Evolutionary conservation across 2,888 invertebrate species (phyloP).

Genomic region (Physocephala rufipes): DNA sequence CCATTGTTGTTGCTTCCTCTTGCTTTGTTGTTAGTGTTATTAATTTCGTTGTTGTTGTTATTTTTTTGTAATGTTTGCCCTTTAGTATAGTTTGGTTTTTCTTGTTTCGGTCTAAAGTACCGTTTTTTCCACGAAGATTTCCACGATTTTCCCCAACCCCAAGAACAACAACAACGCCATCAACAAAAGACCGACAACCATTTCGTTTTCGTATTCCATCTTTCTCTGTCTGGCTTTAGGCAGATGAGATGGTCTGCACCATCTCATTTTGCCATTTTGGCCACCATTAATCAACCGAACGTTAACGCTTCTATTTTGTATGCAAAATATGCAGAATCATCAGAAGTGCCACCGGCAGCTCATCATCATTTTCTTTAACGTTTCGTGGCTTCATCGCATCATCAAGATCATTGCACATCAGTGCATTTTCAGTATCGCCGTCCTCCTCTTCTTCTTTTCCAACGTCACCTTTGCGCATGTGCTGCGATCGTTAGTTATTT

Average conservation of each 20-base stretch:
- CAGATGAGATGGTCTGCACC: background rate
- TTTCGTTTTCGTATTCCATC: background rate
- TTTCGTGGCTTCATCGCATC: slow-evolving; percentile 19
- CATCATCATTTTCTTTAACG: slow-evolving; percentile 26
- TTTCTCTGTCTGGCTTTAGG: background rate
- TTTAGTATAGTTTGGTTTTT: background rate
- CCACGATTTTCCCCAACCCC: slow-evolving; percentile 24
- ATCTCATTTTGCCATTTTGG: slow-evolving; percentile 38
- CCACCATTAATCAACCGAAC: slow-evolving; percentile 53
- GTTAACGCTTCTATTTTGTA: slow-evolving; percentile 34
- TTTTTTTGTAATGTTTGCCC: background rate
- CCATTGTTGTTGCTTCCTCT: background rate
- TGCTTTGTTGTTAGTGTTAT: background rate
- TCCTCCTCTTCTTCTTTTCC: background rate
- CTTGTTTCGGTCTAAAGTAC: background rate
- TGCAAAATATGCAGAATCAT: too few relatives aligned
- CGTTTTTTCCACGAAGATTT: slow-evolving; percentile 23
- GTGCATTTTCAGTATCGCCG: background rate
- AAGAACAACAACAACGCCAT: slow-evolving; percentile 29
- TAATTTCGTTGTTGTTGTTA: background rate
- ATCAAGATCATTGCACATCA: slow-evolving; percentile 20
- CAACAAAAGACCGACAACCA: background rate
- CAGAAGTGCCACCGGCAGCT: too few relatives aligned
- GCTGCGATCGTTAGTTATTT: slow-evolving; percentile 6
- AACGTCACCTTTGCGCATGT: slow-evolving; percentile 30